Evolutionary conservation across 2,888 invertebrate genomes (phyloP), one percentile per base, ranked within the genome.

Genomic region (Xanthia togata): DNA sequence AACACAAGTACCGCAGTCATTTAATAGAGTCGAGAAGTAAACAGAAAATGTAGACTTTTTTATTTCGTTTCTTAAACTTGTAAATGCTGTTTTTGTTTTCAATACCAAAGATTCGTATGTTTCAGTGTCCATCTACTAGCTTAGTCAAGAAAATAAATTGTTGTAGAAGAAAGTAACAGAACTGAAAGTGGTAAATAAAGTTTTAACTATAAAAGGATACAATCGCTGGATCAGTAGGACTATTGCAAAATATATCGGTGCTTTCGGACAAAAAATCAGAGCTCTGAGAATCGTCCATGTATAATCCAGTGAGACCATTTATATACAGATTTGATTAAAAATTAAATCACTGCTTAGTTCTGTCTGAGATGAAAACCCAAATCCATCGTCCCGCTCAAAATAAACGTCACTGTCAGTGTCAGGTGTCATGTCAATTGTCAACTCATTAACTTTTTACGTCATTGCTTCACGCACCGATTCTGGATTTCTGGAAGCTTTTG

Each of bases 211-310:
- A 83, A 92, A 92, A 93, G 94, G 93, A 94, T 94, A 94, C 94
- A 83, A 75, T 85, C 26, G 57, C 60, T 41, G 78, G 35, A n/a
- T 86, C 75, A 0, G 78, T 63, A 69, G 82, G 79, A 76, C 88
- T 90, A 79, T 88, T 83, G 81, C 62, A 82, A 73, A 88, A 87
- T 70, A 85, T 81, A 69, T 89, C 89, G 23, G 87, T 87, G 50
- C 85, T 90, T 76, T 92, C 91, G 2, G 92, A 91, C 71, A 93
- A 91, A 70, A 92, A 89, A 73, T 94, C 93, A 0, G 94, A 94
- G 82, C 91, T 93, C 75, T 93, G 93, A 23, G 95, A 95, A 82
- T 93, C 88, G 79, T 95, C 91, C 95, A 95, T 95, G 47, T 69
- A 69, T n/a, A 44, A 12, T 70, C 17, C 4, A 26, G 20, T 12